These are phyloP conservation scores for Exocentrus adspersus DNA, from an alignment of 2,888 invertebrate genomes.

Conservation along the genomic window DNA sequence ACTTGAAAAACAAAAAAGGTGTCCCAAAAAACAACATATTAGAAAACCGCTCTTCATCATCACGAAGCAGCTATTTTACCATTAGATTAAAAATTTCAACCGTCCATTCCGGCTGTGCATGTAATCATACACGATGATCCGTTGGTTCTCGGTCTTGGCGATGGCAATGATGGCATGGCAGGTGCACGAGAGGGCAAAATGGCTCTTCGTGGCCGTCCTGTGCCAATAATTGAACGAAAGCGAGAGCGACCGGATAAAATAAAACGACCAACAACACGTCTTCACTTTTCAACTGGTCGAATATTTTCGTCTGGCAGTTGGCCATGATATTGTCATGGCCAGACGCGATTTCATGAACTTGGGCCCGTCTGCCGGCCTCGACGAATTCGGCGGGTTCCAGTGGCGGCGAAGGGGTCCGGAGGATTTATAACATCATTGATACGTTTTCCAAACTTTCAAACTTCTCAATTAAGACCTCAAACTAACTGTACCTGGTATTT, in stretches of 20 bases:
- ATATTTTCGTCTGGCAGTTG: conserved; percentile 58
- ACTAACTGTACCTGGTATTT: too few species aligned
- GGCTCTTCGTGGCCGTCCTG: conserved; percentile 27
- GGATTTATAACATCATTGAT: too few species aligned
- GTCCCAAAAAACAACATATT: too few species aligned
- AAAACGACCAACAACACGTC: conserved; percentile 45
- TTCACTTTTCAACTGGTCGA: conserved; percentile 53
- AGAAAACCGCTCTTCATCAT: too few species aligned
- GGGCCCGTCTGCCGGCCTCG: conserved; percentile 40
- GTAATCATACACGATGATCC: conserved; percentile 9
- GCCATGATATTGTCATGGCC: conserved; percentile 56
- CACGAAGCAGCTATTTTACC: too few species aligned
- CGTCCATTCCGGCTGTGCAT: not conserved
- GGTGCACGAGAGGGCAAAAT: conserved; percentile 25
- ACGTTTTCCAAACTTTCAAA: too few species aligned
- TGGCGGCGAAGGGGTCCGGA: too few species aligned
- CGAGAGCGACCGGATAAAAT: conserved; percentile 46
- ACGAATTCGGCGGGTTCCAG: conserved; percentile 37
- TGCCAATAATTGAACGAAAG: conserved; percentile 43
- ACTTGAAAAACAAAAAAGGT: too few species aligned
- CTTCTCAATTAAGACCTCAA: too few species aligned
- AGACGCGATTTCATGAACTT: conserved; percentile 52
- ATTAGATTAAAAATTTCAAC: conserved; percentile 11
- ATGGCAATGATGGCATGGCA: conserved; percentile 5
- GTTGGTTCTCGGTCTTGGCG: not conserved